A percentile compares a stretch with the other conserved stretches of the same genome.
phyloP scores from a whole-genome alignment of 1,140 invertebrate genomes.

The Centruroides sculpturatus region DNA sequence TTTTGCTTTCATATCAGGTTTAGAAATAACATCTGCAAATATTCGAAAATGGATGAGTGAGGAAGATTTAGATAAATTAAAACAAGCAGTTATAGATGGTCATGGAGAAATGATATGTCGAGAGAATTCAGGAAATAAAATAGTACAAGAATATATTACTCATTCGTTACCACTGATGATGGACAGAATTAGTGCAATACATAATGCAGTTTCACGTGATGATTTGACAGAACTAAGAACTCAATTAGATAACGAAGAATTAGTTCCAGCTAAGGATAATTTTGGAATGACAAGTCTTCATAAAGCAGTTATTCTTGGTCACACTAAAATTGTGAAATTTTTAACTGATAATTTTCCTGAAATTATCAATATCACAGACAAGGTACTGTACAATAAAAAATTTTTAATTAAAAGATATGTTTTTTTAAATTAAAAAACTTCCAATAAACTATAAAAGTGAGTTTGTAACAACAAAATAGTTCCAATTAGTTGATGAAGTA shows the following conservation, averaged over 20 bases:
- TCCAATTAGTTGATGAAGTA: too few species aligned
- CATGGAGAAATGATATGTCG: conserved; percentile 55
- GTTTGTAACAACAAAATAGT: too few species aligned
- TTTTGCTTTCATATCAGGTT: neutral
- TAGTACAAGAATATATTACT: conserved; percentile 27
- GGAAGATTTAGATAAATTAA: conserved; percentile 60
- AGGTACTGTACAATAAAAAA: neutral
- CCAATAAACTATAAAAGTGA: too few species aligned
- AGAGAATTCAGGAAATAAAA: too few species aligned
- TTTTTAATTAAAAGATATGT: neutral
- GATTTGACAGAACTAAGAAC: conserved; percentile 16
- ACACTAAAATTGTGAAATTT: conserved; percentile 51
- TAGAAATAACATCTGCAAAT: conserved; percentile 38
- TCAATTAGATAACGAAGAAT: conserved; percentile 30
- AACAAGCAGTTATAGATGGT: conserved; percentile 73
- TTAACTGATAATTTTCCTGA: conserved; percentile 50
- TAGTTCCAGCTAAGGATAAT: conserved; percentile 52
- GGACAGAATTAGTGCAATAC: conserved; percentile 26
- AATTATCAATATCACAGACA: conserved; percentile 48
- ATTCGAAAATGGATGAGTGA: conserved; percentile 86
- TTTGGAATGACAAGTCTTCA: conserved; percentile 43
- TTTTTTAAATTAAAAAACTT: neutral
- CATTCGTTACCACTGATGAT: conserved; percentile 77
- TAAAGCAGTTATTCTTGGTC: conserved; percentile 64
- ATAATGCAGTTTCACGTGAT: conserved; percentile 19